Percentiles rank a stretch among this genome's conserved stretches.
Conservation (phyloP, 1,140 invertebrate species). For the Magallana ariakensis region DNA sequence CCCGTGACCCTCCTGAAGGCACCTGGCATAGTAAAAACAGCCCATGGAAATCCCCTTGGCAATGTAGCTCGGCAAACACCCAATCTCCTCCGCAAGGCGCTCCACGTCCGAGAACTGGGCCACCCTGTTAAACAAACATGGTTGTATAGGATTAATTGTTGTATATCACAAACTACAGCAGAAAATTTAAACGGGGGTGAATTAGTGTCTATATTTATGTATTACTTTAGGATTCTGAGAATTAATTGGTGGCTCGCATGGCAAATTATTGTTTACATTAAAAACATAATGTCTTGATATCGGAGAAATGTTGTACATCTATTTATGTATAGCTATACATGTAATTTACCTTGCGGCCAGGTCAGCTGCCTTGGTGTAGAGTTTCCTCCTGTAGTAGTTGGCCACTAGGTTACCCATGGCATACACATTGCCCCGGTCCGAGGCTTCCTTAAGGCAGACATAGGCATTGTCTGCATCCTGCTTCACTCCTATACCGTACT, state of each 20-base stretch:
- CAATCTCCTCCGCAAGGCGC: constrained; percentile 74
- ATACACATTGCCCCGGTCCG: constrained; percentile 79
- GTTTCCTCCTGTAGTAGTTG: constrained; percentile 78
- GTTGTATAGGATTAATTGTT: too few relatives aligned
- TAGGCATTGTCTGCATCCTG: constrained; percentile 73
- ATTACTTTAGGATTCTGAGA: neutral
- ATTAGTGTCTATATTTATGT: neutral
- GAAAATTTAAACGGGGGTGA: too few relatives aligned
- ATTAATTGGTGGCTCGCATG: neutral
- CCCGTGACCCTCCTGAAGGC: constrained; percentile 73
- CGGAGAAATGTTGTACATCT: too few relatives aligned
- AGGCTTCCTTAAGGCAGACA: constrained; percentile 77
- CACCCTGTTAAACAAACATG: constrained; percentile 65
- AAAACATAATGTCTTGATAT: too few relatives aligned
- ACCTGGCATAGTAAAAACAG: constrained; percentile 78
- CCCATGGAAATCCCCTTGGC: constrained; percentile 77
- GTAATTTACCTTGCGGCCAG: constrained; percentile 75
- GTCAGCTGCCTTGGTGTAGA: constrained; percentile 78
- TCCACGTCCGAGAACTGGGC: constrained; percentile 71
- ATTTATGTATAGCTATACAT: too few relatives aligned
- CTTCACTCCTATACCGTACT: constrained; percentile 77
- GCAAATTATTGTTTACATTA: neutral
- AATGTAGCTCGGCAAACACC: constrained; percentile 76
- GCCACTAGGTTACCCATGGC: constrained; percentile 78
- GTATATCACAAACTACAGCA: too few relatives aligned